Base-by-base conservation (phyloP, 1,140 invertebrate genomes). In the Drosophila aff. region DNA sequence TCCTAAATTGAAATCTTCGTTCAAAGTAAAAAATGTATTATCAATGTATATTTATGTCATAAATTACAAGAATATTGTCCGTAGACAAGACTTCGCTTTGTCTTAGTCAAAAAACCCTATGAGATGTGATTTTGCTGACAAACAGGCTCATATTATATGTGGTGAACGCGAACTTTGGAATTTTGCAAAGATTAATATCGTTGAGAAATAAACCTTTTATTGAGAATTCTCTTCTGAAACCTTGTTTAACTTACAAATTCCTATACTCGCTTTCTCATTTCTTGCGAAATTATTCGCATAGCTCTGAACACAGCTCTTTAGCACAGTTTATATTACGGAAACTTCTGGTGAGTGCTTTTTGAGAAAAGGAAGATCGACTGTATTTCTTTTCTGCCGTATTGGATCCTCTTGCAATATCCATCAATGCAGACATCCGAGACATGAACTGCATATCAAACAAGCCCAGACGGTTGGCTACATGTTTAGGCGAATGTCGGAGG, bases 381-480 rank as follows among this genome's bases (percentile, higher is more conserved):
- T 69, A 38, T 28, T 52, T 43, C 13, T 61, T 44, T 53, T 38
- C 21, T 40, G 61, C 15, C 41, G 33, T 53, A 50, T 36, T 59
- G 31, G 63, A 52, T 59, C 50, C 61, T 75, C 53, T 49, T 79
- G 74, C 52, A 81, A 44, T 71, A 62, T 79, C 71, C 74, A 81
- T 85, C 82, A 85, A 63, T 55, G 66, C 64, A 80, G 83, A 83
- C 76, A 69, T 80, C 58, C 59, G 68, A 78, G 65, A 72, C 84
- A 67, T 68, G 77, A 33, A 75, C 52, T 90, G 84, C 84, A 87
- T 87, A 89, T 81, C 67, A 89, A 87, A 81, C 71, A 84, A 40
- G 67, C 69, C 43, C 69, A 71, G 36, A 33, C 50, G 26, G 31
- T 33, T 23, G 40, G 28, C 15, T 55, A n/a, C 52, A 40, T 46